A percentile compares a stretch with the other conserved stretches of the same genome.
Conservation (phyloP, 2,113 vertebrate species). For the Brachypodius melanocephalos region DNA sequence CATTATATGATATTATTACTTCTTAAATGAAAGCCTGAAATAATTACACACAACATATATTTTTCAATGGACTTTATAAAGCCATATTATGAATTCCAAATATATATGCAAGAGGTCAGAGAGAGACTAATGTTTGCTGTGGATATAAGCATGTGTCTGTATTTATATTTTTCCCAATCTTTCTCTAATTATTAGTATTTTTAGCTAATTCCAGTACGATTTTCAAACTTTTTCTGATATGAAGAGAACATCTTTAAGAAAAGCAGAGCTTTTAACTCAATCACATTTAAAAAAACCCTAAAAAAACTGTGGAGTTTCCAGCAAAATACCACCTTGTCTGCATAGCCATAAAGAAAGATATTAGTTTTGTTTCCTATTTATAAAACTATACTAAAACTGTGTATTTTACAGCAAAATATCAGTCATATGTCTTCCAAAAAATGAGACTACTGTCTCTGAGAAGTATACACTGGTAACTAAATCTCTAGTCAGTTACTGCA, state of each 20-base stretch:
- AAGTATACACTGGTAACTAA: not conserved
- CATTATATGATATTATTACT: not conserved
- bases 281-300: not conserved
- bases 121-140: not conserved
- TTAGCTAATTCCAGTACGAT: not conserved
- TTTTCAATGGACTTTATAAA: not conserved
- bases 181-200: not conserved
- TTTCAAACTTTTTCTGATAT: not conserved
- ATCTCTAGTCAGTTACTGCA: not conserved
- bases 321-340: not conserved
- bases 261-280: not conserved
- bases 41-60: not conserved
- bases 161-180: not conserved
- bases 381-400: not conserved
- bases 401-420: not conserved
- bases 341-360: not conserved
- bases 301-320: rapidly evolving
- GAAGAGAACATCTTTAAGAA: not conserved
- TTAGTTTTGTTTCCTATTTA: not conserved
- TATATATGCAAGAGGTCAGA: not conserved
- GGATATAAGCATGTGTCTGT: not conserved
- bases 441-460: not conserved
- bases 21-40: not conserved
- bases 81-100: not conserved
- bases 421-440: not conserved